Evolutionary conservation across 2,113 vertebrate genomes (phyloP).

Genomic region (Isichthys henryi): DNA sequence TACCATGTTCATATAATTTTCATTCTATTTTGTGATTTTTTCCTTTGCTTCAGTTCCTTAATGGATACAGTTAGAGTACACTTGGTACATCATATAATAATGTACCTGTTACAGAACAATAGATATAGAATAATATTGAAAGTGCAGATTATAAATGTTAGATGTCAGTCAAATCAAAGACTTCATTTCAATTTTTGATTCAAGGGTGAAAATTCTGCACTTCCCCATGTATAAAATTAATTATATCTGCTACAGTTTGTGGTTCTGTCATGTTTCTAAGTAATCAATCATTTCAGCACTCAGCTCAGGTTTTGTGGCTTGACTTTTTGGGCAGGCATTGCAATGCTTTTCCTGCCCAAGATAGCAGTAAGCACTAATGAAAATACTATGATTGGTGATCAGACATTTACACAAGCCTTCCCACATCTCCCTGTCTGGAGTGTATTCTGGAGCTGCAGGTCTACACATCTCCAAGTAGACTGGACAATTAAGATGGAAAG

Average conservation of each 20-base stretch:
- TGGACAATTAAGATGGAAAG: not conserved
- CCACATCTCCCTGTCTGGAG: not conserved
- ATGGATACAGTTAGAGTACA: not conserved
- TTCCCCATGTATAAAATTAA: not conserved
- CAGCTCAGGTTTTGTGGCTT: not conserved
- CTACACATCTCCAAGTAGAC: not conserved
- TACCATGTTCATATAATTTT: not conserved
- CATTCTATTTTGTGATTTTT: slow-evolving; percentile 4
- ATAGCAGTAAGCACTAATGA: not conserved
- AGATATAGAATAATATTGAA: not conserved
- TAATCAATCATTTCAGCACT: not conserved
- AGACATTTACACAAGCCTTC: not conserved
- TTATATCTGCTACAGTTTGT: not conserved
- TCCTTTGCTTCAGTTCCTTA: not conserved
- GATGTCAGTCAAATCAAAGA: not conserved
- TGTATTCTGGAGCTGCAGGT: not conserved
- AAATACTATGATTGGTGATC: not conserved
- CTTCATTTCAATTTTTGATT: not conserved
- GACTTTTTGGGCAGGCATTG: not conserved
- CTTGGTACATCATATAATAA: not conserved
- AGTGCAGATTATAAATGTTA: not conserved
- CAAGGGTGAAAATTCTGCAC: not conserved
- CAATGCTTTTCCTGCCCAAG: not conserved
- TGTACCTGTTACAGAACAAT: not conserved
- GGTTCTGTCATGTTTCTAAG: not conserved